Evolutionary conservation across 2,113 vertebrate species (phyloP).

Genomic region (Tupaia tana): DNA sequence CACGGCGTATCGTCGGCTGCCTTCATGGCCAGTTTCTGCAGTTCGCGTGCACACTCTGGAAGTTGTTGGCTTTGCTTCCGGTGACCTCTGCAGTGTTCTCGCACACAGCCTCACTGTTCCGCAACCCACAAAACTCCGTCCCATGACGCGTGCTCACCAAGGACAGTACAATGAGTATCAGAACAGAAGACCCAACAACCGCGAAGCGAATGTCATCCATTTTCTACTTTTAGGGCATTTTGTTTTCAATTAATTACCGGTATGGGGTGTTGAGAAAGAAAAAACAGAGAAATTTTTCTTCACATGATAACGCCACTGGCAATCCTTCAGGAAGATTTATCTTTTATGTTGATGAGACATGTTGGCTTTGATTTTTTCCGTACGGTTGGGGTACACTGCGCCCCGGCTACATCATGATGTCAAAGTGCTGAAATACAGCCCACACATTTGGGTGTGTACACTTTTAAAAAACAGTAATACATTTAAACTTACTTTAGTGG

Average conservation of each 20-base stretch:
- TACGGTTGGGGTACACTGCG: not conserved
- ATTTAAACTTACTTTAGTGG: slow-evolving; percentile 27
- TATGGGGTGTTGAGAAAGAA: not conserved
- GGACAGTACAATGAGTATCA: not conserved
- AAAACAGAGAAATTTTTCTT: not conserved
- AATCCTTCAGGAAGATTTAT: not conserved
- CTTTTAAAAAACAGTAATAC: not conserved
- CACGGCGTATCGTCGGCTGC: not conserved
- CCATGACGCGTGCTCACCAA: not conserved
- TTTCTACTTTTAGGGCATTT: not conserved
- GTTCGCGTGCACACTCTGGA: not conserved
- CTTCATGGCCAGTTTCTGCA: not conserved
- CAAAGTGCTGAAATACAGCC: not conserved
- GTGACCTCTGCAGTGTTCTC: not conserved
- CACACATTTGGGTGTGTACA: not conserved
- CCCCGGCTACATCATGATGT: too few relatives aligned
- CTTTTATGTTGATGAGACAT: not conserved
- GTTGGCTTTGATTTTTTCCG: not conserved
- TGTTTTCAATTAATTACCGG: not conserved
- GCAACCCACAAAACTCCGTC: not conserved
- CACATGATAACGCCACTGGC: not conserved
- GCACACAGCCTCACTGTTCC: not conserved
- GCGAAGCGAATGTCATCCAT: not conserved
- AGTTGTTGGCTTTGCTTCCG: not conserved
- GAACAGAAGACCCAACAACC: too few relatives aligned